Conservation (phyloP, 2,888 invertebrate species). For the Meta bourneti region DNA sequence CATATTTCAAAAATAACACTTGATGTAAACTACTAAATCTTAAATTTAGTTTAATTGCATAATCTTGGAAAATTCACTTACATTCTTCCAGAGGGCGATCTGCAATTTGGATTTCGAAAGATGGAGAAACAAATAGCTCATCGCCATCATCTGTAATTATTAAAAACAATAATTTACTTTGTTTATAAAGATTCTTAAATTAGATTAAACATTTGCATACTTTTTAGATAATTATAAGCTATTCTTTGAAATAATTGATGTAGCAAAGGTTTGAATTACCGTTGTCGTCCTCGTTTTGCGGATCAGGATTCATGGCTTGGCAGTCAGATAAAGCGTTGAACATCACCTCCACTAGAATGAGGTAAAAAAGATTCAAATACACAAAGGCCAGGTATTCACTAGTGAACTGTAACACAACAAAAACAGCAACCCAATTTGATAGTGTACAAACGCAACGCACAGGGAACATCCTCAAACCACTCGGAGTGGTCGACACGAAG, state of each 20-base stretch:
- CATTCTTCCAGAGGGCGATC: slow-evolving; percentile 36
- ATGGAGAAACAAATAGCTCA: not conserved
- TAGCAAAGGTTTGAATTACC: not conserved
- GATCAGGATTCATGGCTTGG: slow-evolving; percentile 90
- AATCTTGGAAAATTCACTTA: not conserved
- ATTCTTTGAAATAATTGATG: not conserved
- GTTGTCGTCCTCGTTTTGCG: slow-evolving; percentile 79
- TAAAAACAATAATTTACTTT: not conserved
- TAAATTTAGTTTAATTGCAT: no score
- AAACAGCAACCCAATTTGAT: not conserved
- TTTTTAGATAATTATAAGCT: not conserved
- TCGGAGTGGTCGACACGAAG: no score
- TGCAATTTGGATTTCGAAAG: slow-evolving; percentile 18
- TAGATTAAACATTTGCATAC: not conserved
- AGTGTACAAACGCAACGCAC: no score
- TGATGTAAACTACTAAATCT: no score
- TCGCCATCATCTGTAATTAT: slow-evolving; percentile 4
- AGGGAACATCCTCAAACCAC: not conserved
- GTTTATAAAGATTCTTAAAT: no score
- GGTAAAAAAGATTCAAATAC: slow-evolving; percentile 2
- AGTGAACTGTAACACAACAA: not conserved
- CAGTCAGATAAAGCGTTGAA: slow-evolving; percentile 89
- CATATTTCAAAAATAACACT: no score
- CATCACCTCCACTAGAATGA: slow-evolving; percentile 85
- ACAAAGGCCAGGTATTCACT: not conserved